A percentile compares a stretch with the other conserved stretches of the same genome.
These are phyloP conservation scores for Enteromius anoplus DNA, from an alignment of 2,797 vertebrate species.

Conservation along the genomic window DNA sequence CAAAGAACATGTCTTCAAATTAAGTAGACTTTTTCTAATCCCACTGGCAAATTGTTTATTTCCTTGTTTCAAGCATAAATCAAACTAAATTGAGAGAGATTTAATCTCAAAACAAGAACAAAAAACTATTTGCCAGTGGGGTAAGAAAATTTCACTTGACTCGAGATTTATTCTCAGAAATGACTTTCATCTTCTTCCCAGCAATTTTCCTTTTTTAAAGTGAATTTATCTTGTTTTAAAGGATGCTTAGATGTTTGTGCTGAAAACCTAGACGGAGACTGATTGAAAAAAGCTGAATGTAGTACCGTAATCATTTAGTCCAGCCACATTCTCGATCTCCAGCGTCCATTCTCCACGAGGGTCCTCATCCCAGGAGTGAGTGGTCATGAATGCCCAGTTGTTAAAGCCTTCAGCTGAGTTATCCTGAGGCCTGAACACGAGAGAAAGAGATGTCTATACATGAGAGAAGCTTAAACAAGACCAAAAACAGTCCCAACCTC, in stretches of 20 bases:
- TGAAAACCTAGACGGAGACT: neutral
- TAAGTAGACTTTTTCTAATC: neutral
- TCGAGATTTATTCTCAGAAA: neutral
- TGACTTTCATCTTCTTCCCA: neutral
- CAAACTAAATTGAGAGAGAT: neutral
- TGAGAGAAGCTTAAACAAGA: neutral
- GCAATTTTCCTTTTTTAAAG: neutral
- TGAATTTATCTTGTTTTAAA: neutral
- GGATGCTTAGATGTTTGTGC: neutral
- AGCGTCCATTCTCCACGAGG: slow-evolving; percentile 91
- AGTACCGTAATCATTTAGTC: slow-evolving; percentile 78
- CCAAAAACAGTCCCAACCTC: neutral
- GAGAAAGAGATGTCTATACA: neutral
- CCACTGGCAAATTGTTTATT: neutral
- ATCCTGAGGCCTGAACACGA: slow-evolving; percentile 85
- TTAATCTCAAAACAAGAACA: neutral
- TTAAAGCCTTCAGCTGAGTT: slow-evolving; percentile 92
- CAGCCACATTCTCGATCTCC: slow-evolving; percentile 85
- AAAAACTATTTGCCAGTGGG: neutral
- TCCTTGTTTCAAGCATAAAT: slow-evolving; percentile 7
- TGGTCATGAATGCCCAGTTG: slow-evolving; percentile 98
- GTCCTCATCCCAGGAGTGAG: slow-evolving; percentile 95
- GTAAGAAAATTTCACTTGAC: neutral
- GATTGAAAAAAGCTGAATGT: neutral
- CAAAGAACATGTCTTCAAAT: neutral